Evolutionary conservation across 2,113 vertebrate species (phyloP).

Genomic region (Tamias sibiricus): DNA sequence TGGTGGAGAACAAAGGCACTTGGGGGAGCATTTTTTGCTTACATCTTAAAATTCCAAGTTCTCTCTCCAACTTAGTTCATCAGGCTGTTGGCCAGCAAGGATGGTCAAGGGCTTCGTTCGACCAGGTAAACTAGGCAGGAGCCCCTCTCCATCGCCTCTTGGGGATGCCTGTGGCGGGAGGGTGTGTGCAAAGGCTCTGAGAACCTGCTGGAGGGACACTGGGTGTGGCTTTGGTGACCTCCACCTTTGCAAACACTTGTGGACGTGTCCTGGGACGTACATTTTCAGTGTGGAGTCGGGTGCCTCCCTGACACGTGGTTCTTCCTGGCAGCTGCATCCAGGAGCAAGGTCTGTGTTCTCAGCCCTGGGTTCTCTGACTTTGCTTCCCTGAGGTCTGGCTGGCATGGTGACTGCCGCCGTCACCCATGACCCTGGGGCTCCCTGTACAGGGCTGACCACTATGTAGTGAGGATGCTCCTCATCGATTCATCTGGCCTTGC

Average conservation of each 20-base stretch:
- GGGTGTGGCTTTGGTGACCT: neutral
- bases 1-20: neutral
- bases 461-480: rapidly evolving
- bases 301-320: no score
- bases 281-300: rapidly evolving
- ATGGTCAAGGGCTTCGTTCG: neutral
- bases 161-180: no score
- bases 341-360: neutral
- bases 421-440: neutral
- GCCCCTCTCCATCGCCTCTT: neutral
- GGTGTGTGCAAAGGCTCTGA: neutral
- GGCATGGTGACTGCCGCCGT: neutral
- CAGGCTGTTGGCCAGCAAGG: neutral
- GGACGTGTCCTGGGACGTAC: neutral
- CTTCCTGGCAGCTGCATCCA: neutral
- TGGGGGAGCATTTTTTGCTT: neutral
- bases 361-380: neutral
- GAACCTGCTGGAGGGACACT: neutral
- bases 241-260: neutral
- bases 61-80: neutral
- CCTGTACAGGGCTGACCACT: neutral
- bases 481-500: neutral
- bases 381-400: rapidly evolving
- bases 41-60: neutral
- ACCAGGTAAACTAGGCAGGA: neutral